Evolutionary conservation across 2,113 vertebrate genomes (phyloP).

Genomic region (Cephalopterus ornatus): DNA sequence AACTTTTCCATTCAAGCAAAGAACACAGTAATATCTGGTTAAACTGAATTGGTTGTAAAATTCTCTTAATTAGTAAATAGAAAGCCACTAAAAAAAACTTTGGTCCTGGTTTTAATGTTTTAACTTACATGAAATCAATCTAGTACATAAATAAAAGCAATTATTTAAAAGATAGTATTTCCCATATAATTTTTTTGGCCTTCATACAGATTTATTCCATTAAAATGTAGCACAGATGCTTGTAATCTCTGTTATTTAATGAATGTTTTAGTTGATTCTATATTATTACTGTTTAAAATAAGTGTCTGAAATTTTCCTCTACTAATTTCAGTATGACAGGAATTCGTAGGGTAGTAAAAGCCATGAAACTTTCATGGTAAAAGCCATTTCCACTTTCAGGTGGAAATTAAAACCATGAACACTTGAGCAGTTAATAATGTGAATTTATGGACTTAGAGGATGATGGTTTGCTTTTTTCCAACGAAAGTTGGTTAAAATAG

Average conservation of each 20-base stretch:
- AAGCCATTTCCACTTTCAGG: too few relatives aligned
- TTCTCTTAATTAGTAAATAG: background rate
- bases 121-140: background rate
- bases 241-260: background rate
- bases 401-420: background rate
- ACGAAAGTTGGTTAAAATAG: background rate
- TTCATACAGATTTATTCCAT: background rate
- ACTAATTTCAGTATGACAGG: background rate
- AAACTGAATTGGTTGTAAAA: background rate
- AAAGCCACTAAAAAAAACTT: background rate
- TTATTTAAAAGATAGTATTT: background rate
- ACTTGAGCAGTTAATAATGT: background rate
- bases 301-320: background rate
- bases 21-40: background rate
- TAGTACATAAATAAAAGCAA: background rate
- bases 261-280: background rate
- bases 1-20: background rate
- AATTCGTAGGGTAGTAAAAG: background rate
- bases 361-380: background rate
- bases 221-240: background rate
- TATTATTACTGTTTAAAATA: background rate
- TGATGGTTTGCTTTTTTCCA: background rate
- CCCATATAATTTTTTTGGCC: background rate
- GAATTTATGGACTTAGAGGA: background rate
- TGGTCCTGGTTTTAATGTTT: background rate